These are phyloP conservation scores for Bergia sp. DNA, from an alignment of 92 coral and sea anemone species.

Conservation along the genomic window DNA sequence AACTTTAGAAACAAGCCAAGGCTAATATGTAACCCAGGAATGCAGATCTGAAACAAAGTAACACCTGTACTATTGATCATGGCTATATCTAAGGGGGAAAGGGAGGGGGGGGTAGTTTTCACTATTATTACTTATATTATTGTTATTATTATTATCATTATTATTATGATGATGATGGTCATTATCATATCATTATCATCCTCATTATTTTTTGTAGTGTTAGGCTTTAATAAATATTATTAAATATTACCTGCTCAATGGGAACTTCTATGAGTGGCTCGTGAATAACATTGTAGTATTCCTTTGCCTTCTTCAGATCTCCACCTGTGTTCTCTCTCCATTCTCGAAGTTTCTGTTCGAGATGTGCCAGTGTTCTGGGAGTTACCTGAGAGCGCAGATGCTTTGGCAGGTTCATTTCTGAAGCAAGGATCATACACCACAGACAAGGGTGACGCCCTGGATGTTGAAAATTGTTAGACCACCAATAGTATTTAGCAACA, in stretches of 20 bases:
- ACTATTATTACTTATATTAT: too few relatives aligned
- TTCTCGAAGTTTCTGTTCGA: conserved; percentile 9
- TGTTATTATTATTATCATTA: too few relatives aligned
- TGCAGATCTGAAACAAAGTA: conserved; percentile 33
- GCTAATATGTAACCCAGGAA: conserved; percentile 31
- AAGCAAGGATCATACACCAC: neutral
- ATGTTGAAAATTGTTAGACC: too few relatives aligned
- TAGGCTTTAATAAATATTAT: neutral
- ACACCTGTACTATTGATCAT: neutral
- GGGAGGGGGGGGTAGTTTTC: too few relatives aligned
- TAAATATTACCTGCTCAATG: conserved; percentile 18
- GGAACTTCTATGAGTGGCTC: conserved; percentile 15
- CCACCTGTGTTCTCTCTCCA: conserved; percentile 17
- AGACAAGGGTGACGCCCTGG: too few relatives aligned
- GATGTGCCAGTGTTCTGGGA: neutral
- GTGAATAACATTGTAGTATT: conserved; percentile 5
- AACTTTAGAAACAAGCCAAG: conserved; percentile 32
- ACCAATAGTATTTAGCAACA: too few relatives aligned
- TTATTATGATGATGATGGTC: too few relatives aligned
- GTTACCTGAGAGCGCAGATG: neutral
- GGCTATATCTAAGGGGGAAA: neutral
- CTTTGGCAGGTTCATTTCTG: neutral
- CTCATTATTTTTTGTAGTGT: too few relatives aligned
- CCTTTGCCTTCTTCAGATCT: conserved; percentile 23
- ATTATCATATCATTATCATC: too few relatives aligned